Conservation (phyloP, 2,113 vertebrate genomes). For the Triplophysa dalaica region DNA sequence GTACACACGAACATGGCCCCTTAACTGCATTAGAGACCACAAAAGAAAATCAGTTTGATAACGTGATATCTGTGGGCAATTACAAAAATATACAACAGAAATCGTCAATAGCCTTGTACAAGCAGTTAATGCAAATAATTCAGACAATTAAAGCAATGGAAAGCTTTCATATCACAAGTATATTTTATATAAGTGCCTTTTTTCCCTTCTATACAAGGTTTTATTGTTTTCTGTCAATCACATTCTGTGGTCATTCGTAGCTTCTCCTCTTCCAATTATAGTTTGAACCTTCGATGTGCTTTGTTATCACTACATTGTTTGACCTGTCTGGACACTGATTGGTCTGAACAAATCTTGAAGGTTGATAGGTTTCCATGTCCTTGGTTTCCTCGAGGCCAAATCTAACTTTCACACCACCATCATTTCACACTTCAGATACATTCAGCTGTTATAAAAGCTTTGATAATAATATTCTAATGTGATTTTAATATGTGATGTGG, state of each 20-base stretch:
- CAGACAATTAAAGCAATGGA: neutral
- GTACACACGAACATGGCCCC: too few species aligned
- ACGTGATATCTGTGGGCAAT: too few species aligned
- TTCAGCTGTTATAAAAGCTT: neutral
- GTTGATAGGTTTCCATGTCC: neutral
- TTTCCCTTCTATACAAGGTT: neutral
- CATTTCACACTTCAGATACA: neutral
- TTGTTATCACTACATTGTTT: neutral
- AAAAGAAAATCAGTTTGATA: too few species aligned
- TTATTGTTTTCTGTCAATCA: neutral
- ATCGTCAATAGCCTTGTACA: neutral
- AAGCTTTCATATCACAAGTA: neutral
- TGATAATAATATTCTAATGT: neutral
- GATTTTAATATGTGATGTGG: neutral
- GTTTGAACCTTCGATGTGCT: neutral
- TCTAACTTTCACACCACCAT: neutral
- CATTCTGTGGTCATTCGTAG: neutral
- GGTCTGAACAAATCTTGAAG: neutral
- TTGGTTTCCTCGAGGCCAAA: constrained; percentile 5
- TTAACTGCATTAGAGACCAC: too few species aligned
- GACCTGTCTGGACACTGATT: constrained; percentile 1
- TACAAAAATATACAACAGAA: too few species aligned
- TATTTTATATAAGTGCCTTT: neutral
- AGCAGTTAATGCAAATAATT: neutral
- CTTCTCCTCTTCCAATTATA: constrained; percentile 13